A percentile compares a stretch with the other conserved stretches of the same genome.
Evolutionary conservation across 1,140 invertebrate genomes (phyloP).

Genomic region (Heterodera carotae): DNA sequence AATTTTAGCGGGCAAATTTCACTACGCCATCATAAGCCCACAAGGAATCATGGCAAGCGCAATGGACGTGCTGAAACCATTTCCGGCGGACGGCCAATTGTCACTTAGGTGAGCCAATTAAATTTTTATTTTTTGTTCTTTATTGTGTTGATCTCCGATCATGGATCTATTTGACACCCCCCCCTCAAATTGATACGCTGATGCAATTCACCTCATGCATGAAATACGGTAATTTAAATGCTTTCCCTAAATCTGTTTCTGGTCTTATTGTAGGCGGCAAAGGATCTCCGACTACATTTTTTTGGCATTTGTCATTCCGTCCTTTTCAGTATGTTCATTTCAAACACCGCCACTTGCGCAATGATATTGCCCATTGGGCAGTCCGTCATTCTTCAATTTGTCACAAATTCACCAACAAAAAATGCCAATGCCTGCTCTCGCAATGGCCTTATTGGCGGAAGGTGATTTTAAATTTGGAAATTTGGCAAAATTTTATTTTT

Average conservation of each 20-base stretch:
- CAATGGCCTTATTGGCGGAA: slow-evolving; percentile 4
- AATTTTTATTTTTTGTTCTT: background rate
- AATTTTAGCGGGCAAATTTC: slow-evolving; percentile 3
- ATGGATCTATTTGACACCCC: too few species aligned
- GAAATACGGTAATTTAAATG: too few species aligned
- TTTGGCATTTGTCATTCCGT: too few species aligned
- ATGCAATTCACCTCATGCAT: too few species aligned
- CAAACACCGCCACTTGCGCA: slow-evolving; percentile 63
- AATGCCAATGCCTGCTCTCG: background rate
- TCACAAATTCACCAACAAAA: background rate
- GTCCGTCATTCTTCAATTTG: slow-evolving; percentile 50
- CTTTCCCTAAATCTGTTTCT: too few species aligned
- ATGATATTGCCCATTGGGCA: slow-evolving; percentile 53
- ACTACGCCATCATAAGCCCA: slow-evolving; percentile 17
- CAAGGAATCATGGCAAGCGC: slow-evolving; percentile 18
- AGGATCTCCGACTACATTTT: too few species aligned
- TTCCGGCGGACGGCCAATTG: background rate
- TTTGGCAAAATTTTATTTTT: background rate
- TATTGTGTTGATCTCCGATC: too few species aligned
- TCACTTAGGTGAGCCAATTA: background rate
- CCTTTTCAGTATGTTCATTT: slow-evolving; percentile 67
- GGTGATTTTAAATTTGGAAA: background rate
- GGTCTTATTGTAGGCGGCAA: too few species aligned
- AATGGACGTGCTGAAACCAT: slow-evolving; percentile 11
- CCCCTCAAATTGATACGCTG: too few species aligned